Conservation (phyloP, 2,888 invertebrate species). For the Spicauda simplicius region DNA sequence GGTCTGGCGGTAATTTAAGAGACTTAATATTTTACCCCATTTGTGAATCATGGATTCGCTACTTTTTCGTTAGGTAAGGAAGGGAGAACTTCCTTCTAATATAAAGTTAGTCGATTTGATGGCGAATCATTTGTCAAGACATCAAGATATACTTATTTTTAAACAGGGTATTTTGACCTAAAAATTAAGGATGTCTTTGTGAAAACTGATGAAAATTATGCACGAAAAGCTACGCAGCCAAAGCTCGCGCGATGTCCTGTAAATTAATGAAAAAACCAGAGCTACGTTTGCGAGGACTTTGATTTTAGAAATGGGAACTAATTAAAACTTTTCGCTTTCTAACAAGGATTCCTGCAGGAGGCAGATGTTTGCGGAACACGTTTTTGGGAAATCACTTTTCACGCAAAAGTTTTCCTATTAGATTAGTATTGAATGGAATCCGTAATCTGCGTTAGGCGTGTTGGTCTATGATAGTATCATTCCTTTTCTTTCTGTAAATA, state of each 20-base stretch:
- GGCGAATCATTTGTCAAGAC: too few species aligned
- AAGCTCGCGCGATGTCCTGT: not conserved
- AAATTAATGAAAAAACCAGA: conserved; percentile 19
- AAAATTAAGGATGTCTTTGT: too few species aligned
- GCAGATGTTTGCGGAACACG: conserved; percentile 40
- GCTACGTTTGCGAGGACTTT: conserved; percentile 20
- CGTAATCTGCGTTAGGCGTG: conserved; percentile 25
- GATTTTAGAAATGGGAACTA: conserved; percentile 38
- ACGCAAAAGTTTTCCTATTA: conserved; percentile 44
- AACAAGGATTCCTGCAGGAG: conserved; percentile 36
- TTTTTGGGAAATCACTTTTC: conserved; percentile 39
- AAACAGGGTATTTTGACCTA: too few species aligned
- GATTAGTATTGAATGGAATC: conserved; percentile 28
- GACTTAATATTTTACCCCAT: too few species aligned
- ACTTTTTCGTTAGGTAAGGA: too few species aligned
- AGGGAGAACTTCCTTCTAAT: too few species aligned
- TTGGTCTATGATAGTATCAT: too few species aligned
- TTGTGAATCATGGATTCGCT: too few species aligned
- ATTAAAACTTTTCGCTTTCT: conserved; percentile 39
- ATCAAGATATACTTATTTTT: too few species aligned
- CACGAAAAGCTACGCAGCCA: not conserved
- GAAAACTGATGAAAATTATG: not conserved
- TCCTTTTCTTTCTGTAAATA: too few species aligned
- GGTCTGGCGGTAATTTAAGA: too few species aligned
- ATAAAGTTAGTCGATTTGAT: too few species aligned